Base-by-base conservation (phyloP, 2,113 vertebrate species). In the Rhombomys opimus region DNA sequence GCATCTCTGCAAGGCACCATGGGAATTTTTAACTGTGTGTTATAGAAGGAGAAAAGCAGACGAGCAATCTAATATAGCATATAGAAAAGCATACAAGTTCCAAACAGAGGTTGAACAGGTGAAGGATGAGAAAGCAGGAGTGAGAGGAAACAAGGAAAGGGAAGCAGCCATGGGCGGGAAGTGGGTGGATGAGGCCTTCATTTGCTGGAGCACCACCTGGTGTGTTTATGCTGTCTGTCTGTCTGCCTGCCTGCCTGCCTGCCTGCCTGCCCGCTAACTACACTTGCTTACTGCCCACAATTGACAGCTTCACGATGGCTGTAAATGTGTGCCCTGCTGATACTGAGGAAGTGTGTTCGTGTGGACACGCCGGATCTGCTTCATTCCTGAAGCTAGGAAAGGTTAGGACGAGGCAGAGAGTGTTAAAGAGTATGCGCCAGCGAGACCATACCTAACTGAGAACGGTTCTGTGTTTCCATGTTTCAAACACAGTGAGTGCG, bases 401-500 rank as follows among this genome's bases (percentile, higher is more conserved):
- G 86, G 57, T 88, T 73, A 78, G 61, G 52, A 95, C 67, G 7
- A 30, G 6, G 87, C 35, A 75, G 50, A 52, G 1, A 18, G 72
- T 63, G 22, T 94, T 75, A 18, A 92, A 7, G 17, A 30, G 68
- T 61, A 63, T 35, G 82, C 20, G 2, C 57, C 77, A 87, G 50
- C 0, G 54, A 94, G 46, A 85, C 27, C 10, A 4, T 0, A 0
- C 80, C 61, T 57, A 68, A 81, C 8, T 90, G 92, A 94, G 90
- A 85, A 54, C 75, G 13, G 63, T 91, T 38, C 15, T 9, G 54
- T 20, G 52, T 91, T 97, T 94, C 77, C 78, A 15, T 85, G 81
- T 86, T 85, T 96, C 81, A 91, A 86, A 78, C 93, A 67, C 23
- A 86, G 89, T 84, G 81, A 90, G 77, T 30, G 77, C 85, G 81